Evolutionary conservation across 2,888 invertebrate species (phyloP).

Genomic region (Ectemnius continuus): DNA sequence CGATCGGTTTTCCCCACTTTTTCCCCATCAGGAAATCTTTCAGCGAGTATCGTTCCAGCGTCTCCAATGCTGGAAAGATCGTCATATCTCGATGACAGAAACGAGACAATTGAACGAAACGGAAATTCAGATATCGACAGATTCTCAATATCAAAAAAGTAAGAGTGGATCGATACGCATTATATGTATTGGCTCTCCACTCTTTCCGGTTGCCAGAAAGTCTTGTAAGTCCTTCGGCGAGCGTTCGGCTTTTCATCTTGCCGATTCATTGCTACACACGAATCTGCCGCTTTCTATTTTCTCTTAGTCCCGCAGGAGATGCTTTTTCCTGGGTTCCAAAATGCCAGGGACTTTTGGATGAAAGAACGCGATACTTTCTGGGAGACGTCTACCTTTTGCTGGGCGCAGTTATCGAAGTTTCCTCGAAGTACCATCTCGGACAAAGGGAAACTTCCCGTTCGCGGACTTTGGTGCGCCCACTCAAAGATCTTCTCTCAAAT

Average conservation of each 20-base stretch:
- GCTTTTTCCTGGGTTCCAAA: neutral
- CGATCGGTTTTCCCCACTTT: conserved; percentile 31
- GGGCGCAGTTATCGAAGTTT: no score
- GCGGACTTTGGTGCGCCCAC: no score
- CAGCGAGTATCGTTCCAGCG: no score
- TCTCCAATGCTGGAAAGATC: no score
- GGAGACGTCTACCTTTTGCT: neutral
- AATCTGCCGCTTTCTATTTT: neutral
- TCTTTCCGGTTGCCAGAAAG: conserved; percentile 40
- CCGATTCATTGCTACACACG: neutral
- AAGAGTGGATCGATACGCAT: conserved; percentile 31
- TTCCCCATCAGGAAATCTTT: conserved; percentile 13
- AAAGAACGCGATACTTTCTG: neutral
- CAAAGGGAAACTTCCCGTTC: neutral
- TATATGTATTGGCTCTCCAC: conserved; percentile 33
- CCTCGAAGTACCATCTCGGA: neutral
- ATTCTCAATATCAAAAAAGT: neutral
- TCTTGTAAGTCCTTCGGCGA: conserved; percentile 20
- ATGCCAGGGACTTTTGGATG: neutral
- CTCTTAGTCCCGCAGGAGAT: neutral
- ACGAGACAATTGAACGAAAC: neutral
- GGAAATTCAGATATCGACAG: neutral
- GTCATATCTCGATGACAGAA: neutral
- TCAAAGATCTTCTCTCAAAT: no score
- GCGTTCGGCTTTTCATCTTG: neutral